Base-by-base conservation (phyloP, 2,888 invertebrate species). In the Ptilodon capucinus region DNA sequence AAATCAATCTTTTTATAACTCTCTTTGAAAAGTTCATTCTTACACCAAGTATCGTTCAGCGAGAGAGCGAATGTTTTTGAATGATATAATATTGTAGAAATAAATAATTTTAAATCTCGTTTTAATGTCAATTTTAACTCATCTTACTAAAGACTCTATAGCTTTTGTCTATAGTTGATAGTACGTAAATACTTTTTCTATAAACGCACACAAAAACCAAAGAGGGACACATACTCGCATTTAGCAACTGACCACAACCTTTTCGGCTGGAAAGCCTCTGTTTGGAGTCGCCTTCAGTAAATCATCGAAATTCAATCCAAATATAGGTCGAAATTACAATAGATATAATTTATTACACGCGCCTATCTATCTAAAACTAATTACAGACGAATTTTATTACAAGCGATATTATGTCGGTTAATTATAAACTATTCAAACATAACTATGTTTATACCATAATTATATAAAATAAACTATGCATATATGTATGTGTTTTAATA, bases 381-480 rank as follows among this genome's bases (percentile, higher is more conserved):
- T 57, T 60, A 56, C 60, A 67, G 68, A 73, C 68, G 68, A 68
- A 67, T 60, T 63, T 63, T 67, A 54, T 66, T 70, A 70, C 57
- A 70, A 53, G 60, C 38, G 18, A 19, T 51, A 46, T 51, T 42
- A 47, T 35, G 68, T 74, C 64, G 62, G 70, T 74, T 71, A 65
- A 60, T 60, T 75, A 81, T 83, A 81, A 78, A 82, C 80, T 81
- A 70, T 81, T 71, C 61, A 79, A 81, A 83, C 80, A 76, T 67
- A 81, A 81, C 78, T 75, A 72, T 71, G 69, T 76, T 76, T 76
- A 68, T 65, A 74, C 54, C 74, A 71, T 46, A 54, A 54, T 66
- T 55, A 70, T 69, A 72, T 71, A 71, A 68, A 75, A 74, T 67
- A 50, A 57, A 51, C 39, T 41, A 34, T 52, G 49, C 38, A 42